Percentiles rank a stretch among this genome's conserved stretches.
These are phyloP conservation scores for Chitala chitala DNA, from an alignment of 2,113 vertebrate genomes.

Conservation along the genomic window DNA sequence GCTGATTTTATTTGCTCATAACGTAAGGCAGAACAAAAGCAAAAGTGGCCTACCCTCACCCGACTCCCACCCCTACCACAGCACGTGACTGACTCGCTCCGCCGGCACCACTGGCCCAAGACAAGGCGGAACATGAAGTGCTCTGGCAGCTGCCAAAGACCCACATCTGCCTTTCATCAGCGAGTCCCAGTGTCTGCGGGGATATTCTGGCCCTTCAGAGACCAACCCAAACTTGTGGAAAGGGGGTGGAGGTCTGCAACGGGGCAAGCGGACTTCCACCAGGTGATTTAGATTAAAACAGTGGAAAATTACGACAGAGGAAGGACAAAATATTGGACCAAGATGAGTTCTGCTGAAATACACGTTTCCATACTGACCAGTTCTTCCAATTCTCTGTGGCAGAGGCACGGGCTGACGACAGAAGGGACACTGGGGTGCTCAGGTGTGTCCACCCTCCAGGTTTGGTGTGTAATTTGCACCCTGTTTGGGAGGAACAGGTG, in stretches of 20 bases:
- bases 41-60: conserved; percentile 27
- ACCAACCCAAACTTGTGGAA: conserved; percentile 7
- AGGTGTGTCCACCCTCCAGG: not conserved
- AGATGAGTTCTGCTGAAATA: not conserved
- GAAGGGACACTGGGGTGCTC: not conserved
- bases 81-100: not conserved
- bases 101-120: not conserved
- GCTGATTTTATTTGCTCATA: too few relatives aligned
- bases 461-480: not conserved
- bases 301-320: conserved; percentile 5
- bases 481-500: not conserved
- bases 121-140: conserved; percentile 43
- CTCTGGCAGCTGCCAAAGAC: conserved; percentile 52
- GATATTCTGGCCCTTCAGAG: conserved; percentile 20
- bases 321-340: not conserved
- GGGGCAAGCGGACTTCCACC: not conserved
- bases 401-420: not conserved
- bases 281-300: conserved; percentile 13
- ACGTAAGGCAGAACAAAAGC: too few relatives aligned
- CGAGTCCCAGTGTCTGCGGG: conserved; percentile 35
- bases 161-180: conserved; percentile 63
- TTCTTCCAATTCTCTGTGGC: not conserved
- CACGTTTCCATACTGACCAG: not conserved
- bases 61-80: not conserved
- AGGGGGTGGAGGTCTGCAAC: not conserved